A percentile compares a stretch with the other conserved stretches of the same genome.
phyloP scores from a whole-genome alignment of 2,888 invertebrate species.

The Macrosoma leucophasiata region DNA sequence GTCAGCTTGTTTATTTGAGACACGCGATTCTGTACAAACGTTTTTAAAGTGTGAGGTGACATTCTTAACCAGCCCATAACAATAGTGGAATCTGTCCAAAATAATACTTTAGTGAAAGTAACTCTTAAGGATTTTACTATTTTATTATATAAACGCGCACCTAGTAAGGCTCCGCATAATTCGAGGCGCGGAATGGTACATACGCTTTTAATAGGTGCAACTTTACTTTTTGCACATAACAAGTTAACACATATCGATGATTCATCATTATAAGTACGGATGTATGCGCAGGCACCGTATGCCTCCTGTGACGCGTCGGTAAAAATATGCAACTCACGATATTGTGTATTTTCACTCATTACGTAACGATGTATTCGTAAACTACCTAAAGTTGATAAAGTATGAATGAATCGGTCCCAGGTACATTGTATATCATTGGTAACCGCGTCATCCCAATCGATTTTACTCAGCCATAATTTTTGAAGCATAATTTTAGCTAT shows the following conservation, averaged over 20 bases:
- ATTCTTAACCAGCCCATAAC: constrained; percentile 25
- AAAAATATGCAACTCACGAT: constrained; percentile 16
- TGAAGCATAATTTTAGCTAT: constrained; percentile 24
- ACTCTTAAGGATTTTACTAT: constrained; percentile 12
- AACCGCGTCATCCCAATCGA: constrained; percentile 27
- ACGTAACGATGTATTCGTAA: constrained; percentile 12
- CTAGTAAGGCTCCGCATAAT: constrained; percentile 25
- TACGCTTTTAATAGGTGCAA: constrained; percentile 9
- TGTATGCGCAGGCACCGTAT: constrained; percentile 16
- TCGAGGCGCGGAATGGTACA: constrained; percentile 4
- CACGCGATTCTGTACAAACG: constrained; percentile 10
- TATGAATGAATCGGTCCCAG: constrained; percentile 7
- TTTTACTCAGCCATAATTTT: constrained; percentile 25
- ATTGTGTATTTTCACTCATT: not conserved
- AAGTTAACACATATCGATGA: constrained; percentile 5
- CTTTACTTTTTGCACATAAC: constrained; percentile 9
- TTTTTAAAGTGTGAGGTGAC: constrained; percentile 17
- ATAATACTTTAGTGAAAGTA: constrained; percentile 2
- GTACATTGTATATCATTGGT: constrained; percentile 9
- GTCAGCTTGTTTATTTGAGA: constrained; percentile 11
- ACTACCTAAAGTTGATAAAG: constrained; percentile 2
- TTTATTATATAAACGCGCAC: constrained; percentile 9
- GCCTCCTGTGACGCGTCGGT: constrained; percentile 14
- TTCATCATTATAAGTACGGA: constrained; percentile 4
- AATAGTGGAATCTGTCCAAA: constrained; percentile 26